Evolutionary conservation across 2,113 vertebrate genomes (phyloP), one percentile per base, ranked within the genome.

Genomic region (Mugil cephalus): DNA sequence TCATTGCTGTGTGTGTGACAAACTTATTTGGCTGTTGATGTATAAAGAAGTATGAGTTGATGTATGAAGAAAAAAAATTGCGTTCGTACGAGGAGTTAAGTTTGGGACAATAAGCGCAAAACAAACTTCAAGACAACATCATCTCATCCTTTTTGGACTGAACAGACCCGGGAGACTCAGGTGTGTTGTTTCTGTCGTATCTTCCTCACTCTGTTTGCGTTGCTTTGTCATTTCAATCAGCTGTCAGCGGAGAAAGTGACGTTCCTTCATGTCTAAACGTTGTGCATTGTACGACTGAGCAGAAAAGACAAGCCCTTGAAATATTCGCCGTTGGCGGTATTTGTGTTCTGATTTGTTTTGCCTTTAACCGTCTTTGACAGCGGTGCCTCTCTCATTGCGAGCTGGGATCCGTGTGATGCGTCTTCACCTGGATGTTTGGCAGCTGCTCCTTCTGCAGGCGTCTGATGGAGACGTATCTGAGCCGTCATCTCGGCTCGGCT

Each of bases 371-470:
- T 46, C 50, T 55, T 6, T 38, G 69, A 53, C 35, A 14, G 17
- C 42, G 35, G 24, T 5, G 17, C 21, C 36, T 62, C 62, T 64
- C 51, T 51, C 6, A 50, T 35, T 47, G 34, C 13, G 17, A 40
- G 35, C 43, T 69, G 43, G 45, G 65, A 69, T 82, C 70, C 17
- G 38, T 69, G 38, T 14, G 52, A 73, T n/a, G 48, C 68, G 1
- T 77, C 80, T 65, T 66, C 71, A 84, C 83, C 78, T 87, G 70
- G 54, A 64, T 53, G 64, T 53, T 79, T 75, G 83, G 65, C 85
- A 80, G 80, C 68, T 53, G 65, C 13, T 72, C 12, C 56, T 35
- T 14, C 50, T 17, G 12, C 24, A 80, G 69, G 43, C 69, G 12
- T 13, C 35, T 63, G 73, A 86, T 74, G 45, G 77, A 84, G 73